Evolutionary conservation across 1,140 invertebrate genomes (phyloP).

Genomic region (Berghia stephanieae): DNA sequence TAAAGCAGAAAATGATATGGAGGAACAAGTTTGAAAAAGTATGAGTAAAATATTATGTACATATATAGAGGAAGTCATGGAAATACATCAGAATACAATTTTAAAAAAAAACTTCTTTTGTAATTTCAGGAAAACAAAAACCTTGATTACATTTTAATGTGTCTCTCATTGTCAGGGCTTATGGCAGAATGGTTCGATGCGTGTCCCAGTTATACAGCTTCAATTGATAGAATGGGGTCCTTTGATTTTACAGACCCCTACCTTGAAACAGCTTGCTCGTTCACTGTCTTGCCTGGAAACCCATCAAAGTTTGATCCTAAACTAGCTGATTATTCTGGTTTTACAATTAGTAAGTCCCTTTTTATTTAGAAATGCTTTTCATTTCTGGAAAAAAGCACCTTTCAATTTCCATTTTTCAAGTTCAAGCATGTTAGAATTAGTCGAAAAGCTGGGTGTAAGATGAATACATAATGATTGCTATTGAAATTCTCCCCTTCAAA

Average conservation of each 20-base stretch:
- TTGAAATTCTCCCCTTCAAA: no score
- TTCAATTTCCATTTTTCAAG: no score
- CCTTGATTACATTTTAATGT: not conserved
- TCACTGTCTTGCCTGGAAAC: slow-evolving; percentile 37
- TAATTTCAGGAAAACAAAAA: not conserved
- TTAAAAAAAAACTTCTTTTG: not conserved
- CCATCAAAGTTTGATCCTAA: slow-evolving; percentile 25
- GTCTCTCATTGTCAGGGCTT: slow-evolving; percentile 19
- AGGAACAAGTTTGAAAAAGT: not conserved
- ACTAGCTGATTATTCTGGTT: slow-evolving; percentile 1
- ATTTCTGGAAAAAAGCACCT: no score
- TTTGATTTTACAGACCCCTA: slow-evolving; percentile 35
- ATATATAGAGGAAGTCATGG: not conserved
- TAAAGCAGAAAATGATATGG: not conserved
- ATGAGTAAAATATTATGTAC: not conserved
- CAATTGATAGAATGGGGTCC: slow-evolving; percentile 31
- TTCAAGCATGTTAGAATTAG: no score
- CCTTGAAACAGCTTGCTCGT: slow-evolving; percentile 20
- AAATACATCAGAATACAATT: not conserved
- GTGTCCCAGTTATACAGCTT: slow-evolving; percentile 34
- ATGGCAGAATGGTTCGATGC: slow-evolving; percentile 42
- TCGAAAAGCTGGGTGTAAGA: no score
- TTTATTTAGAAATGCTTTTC: not conserved
- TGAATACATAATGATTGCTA: no score
- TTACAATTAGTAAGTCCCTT: not conserved